Conservation (phyloP, 2,888 invertebrate species). For the Leucoma salicis region DNA sequence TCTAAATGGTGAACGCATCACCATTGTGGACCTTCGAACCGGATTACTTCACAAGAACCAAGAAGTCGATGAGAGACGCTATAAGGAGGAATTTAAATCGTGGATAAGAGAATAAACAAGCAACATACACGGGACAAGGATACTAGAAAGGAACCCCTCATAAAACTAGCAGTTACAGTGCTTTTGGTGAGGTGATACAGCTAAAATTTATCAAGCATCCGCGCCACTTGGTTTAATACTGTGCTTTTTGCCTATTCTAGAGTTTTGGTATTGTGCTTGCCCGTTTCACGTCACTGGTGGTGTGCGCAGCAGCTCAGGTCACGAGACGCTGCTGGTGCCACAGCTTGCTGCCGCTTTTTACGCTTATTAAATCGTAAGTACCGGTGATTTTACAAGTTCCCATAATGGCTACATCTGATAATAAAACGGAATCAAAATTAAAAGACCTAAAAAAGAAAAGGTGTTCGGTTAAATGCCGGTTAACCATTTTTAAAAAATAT, state of each 20-base stretch:
- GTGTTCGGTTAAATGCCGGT: background rate
- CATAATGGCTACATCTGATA: background rate
- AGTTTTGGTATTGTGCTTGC: background rate
- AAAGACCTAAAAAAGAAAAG: background rate
- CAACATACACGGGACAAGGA: too few relatives aligned
- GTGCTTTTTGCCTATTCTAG: background rate
- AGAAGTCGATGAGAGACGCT: too few relatives aligned
- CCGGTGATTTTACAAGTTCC: background rate
- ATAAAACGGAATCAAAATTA: background rate
- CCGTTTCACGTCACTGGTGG: background rate
- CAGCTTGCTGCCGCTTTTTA: background rate
- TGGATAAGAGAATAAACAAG: too few relatives aligned
- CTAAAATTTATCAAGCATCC: background rate
- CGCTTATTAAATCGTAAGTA: background rate
- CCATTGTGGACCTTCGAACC: background rate
- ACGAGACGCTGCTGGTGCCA: background rate
- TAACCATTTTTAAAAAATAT: background rate
- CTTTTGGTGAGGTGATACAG: background rate
- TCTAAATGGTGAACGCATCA: background rate
- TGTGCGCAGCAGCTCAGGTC: background rate
- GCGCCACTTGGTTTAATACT: background rate
- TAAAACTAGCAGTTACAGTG: background rate
- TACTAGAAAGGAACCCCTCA: background rate
- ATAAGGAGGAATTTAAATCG: too few relatives aligned
- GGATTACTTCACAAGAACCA: background rate